Conservation (phyloP, 1,140 invertebrate genomes). For the Belonocnema kinseyi region DNA sequence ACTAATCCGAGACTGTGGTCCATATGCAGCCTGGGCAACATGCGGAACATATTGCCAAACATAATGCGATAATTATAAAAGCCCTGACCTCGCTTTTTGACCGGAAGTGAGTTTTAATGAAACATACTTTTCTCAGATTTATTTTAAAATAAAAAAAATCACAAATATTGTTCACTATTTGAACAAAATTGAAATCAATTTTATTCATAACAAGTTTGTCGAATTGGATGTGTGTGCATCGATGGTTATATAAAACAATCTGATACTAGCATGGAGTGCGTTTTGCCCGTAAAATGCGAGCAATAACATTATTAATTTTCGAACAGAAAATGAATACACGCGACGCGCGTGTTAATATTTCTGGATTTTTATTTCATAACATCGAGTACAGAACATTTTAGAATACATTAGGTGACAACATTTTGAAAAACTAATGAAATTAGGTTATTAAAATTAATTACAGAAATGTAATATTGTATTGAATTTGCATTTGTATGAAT, state of each 20-base stretch:
- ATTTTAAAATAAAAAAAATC: too few species aligned
- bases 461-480: too few species aligned
- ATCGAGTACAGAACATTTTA: too few species aligned
- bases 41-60: not conserved
- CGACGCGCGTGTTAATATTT: too few species aligned
- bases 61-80: not conserved
- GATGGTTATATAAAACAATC: not conserved
- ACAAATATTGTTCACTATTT: not conserved
- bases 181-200: not conserved
- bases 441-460: too few species aligned
- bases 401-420: too few species aligned
- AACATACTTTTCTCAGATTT: too few species aligned
- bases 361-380: too few species aligned
- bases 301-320: too few species aligned
- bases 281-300: not conserved
- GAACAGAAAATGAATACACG: too few species aligned
- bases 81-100: not conserved
- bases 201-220: not conserved
- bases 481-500: too few species aligned
- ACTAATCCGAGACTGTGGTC: not conserved
- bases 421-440: too few species aligned
- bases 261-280: not conserved
- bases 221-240: not conserved
- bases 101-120: not conserved
- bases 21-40: not conserved